phyloP scores from a whole-genome alignment of 1,140 invertebrate genomes.

The Leptinotarsa texana region DNA sequence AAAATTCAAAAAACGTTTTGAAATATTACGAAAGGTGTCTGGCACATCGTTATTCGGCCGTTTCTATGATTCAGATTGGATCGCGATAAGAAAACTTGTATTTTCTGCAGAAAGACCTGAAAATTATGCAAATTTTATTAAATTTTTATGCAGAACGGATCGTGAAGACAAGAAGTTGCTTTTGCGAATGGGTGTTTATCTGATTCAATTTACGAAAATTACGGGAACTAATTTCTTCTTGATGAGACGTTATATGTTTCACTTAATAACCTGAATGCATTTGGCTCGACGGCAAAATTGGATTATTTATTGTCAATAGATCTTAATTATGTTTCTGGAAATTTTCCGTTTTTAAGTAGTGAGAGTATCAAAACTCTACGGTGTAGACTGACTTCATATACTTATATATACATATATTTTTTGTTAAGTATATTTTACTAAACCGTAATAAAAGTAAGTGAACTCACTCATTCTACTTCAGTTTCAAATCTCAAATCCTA shows the following conservation, averaged over 20 bases:
- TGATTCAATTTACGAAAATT: conserved; percentile 3
- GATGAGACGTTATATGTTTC: neutral
- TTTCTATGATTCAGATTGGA: neutral
- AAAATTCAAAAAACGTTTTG: neutral
- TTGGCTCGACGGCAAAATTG: neutral
- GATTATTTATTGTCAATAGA: too few species aligned
- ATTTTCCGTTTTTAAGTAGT: too few species aligned
- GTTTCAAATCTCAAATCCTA: too few species aligned
- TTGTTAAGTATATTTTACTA: too few species aligned
- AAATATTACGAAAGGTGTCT: neutral
- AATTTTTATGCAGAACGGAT: conserved; percentile 1
- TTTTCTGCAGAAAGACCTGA: neutral
- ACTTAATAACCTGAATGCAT: neutral
- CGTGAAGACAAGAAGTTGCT: conserved; percentile 1
- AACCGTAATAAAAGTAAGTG: too few species aligned
- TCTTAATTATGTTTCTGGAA: too few species aligned
- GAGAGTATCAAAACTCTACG: too few species aligned
- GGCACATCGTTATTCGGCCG: neutral
- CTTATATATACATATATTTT: too few species aligned
- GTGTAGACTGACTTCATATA: too few species aligned
- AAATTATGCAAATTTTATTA: conserved; percentile 9
- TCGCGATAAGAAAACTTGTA: neutral
- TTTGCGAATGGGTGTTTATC: neutral
- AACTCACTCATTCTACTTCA: too few species aligned
- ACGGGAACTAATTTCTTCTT: neutral